phyloP scores from a whole-genome alignment of 1,140 invertebrate species.

The Whitmania pigra region DNA sequence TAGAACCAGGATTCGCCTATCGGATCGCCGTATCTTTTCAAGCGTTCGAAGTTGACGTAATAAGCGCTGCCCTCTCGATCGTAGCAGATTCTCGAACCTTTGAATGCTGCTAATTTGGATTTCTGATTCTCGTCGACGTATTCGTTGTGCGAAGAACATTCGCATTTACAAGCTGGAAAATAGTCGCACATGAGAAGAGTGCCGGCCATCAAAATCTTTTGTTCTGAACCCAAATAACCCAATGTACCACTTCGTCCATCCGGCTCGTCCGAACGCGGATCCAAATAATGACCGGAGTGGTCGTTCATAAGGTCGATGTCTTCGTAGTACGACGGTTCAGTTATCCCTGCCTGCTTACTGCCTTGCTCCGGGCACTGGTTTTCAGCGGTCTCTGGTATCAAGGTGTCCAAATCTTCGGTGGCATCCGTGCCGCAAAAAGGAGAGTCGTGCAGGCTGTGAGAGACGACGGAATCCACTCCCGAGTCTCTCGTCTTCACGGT shows the following conservation, averaged over 20 bases:
- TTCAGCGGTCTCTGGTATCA: not conserved
- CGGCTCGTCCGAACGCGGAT: conserved; percentile 12
- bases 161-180: not conserved
- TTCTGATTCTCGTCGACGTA: not conserved
- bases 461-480: conserved; percentile 17
- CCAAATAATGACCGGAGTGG: not conserved
- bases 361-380: not conserved
- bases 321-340: conserved; percentile 24
- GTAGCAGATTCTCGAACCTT: conserved; percentile 11
- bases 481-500: conserved; percentile 12
- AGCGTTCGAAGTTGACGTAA: conserved; percentile 13
- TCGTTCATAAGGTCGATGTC: conserved; percentile 23
- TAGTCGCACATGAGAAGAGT: conserved; percentile 13
- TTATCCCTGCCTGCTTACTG: not conserved
- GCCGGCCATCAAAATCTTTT: conserved; percentile 12
- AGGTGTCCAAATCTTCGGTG: not conserved
- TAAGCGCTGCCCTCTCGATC: conserved; percentile 20
- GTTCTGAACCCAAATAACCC: not conserved
- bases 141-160: not conserved
- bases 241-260: not conserved
- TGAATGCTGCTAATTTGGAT: not conserved
- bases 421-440: conserved; percentile 5
- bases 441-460: conserved; percentile 12
- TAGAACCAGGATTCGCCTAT: conserved; percentile 24
- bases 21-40: conserved; percentile 23